phyloP scores from a whole-genome alignment of 2,888 invertebrate species.

The Erpobdella octoculata region DNA sequence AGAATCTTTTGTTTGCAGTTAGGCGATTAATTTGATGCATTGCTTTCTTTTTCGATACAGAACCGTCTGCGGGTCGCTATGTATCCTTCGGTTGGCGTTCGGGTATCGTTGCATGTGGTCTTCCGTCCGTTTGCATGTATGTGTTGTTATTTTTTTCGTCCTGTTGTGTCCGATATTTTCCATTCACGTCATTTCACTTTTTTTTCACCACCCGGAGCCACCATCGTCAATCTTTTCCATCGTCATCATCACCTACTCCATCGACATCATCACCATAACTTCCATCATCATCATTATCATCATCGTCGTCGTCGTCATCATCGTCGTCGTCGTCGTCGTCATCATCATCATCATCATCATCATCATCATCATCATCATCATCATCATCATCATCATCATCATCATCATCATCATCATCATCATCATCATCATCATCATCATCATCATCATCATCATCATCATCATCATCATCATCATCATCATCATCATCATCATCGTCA shows the following conservation, averaged over 20 bases:
- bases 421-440: neutral
- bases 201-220: too few relatives aligned
- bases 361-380: constrained; percentile 7
- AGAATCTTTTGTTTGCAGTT: too few relatives aligned
- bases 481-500: constrained; percentile 20
- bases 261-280: constrained; percentile 15
- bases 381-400: neutral
- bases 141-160: too few relatives aligned
- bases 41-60: too few relatives aligned
- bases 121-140: too few relatives aligned
- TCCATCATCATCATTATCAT: constrained; percentile 16
- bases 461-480: constrained; percentile 23
- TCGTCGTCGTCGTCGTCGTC: constrained; percentile 15
- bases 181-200: too few relatives aligned
- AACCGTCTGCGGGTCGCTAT: too few relatives aligned
- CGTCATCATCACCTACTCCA: neutral
- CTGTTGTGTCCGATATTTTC: too few relatives aligned
- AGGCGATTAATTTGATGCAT: too few relatives aligned
- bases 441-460: neutral
- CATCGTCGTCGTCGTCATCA: constrained; percentile 20
- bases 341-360: constrained; percentile 19
- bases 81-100: too few relatives aligned
- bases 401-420: constrained; percentile 10
- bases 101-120: too few relatives aligned
- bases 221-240: neutral